Evolutionary conservation across 2,113 vertebrate genomes (phyloP).

Genomic region (Falco punctatus): DNA sequence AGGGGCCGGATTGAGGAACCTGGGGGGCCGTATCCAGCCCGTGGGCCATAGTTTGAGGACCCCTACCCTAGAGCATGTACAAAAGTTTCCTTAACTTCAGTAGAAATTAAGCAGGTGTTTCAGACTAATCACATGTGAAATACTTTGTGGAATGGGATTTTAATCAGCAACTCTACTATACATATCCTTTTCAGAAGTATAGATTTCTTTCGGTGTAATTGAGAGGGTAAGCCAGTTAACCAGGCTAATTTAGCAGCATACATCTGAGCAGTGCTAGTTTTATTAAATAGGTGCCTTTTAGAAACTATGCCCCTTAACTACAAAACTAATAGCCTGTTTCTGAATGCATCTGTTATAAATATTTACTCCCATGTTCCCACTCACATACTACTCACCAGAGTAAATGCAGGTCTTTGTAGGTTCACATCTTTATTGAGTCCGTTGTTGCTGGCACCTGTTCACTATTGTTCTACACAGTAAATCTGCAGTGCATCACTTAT

Average conservation of each 20-base stretch:
- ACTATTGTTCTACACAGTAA: background rate
- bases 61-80: accelerated
- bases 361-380: background rate
- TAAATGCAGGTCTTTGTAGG: background rate
- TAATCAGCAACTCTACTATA: background rate
- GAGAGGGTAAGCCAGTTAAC: constrained; percentile 12
- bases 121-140: background rate
- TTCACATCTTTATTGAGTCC: background rate
- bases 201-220: constrained; percentile 43
- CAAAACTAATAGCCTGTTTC: background rate
- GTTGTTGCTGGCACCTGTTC: background rate
- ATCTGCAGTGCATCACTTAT: background rate
- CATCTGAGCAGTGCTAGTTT: background rate
- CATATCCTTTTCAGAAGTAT: constrained; percentile 14
- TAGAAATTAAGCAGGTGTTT: constrained; percentile 14
- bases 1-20: no score
- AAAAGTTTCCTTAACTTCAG: background rate
- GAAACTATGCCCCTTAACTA: background rate
- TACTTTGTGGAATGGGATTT: constrained; percentile 24
- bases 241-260: constrained; percentile 25
- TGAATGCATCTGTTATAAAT: background rate
- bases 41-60: no score
- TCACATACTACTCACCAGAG: background rate
- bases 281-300: constrained; percentile 3
- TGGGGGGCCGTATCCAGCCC: no score